These are phyloP conservation scores for Ridgeia piscesae DNA, from an alignment of 1,140 invertebrate species.

Conservation along the genomic window DNA sequence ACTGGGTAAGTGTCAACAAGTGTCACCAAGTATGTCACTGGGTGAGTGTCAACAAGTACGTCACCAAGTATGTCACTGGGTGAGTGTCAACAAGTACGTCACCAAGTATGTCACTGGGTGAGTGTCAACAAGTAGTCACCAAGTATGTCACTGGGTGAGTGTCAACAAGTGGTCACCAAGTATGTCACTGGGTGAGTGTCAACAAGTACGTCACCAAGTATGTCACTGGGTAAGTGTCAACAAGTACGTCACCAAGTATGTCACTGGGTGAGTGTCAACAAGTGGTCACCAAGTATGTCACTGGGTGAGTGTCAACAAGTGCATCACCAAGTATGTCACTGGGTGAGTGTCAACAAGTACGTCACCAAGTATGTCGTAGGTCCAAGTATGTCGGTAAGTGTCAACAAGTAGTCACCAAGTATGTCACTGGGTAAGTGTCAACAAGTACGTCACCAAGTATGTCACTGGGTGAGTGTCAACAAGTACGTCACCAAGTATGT, in stretches of 20 bases:
- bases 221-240: constrained; percentile 40
- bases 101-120: constrained; percentile 33
- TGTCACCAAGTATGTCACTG: constrained; percentile 43
- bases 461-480: constrained; percentile 38
- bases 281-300: constrained; percentile 45
- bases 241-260: not conserved
- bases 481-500: constrained; percentile 41
- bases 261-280: not conserved
- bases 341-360: constrained; percentile 32
- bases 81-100: too few relatives aligned
- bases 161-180: not conserved
- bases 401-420: not conserved
- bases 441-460: constrained; percentile 39
- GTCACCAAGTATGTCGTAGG: not conserved
- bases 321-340: constrained; percentile 43
- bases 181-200: too few relatives aligned
- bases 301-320: constrained; percentile 33
- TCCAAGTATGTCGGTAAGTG: not conserved
- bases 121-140: constrained; percentile 48
- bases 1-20: too few relatives aligned
- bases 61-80: too few relatives aligned
- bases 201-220: constrained; percentile 47
- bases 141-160: constrained; percentile 46
- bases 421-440: not conserved
- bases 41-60: too few relatives aligned